Evolutionary conservation across 2,888 invertebrate species (phyloP), one percentile per base, ranked within the genome.

Genomic region (Clusia tigrina): DNA sequence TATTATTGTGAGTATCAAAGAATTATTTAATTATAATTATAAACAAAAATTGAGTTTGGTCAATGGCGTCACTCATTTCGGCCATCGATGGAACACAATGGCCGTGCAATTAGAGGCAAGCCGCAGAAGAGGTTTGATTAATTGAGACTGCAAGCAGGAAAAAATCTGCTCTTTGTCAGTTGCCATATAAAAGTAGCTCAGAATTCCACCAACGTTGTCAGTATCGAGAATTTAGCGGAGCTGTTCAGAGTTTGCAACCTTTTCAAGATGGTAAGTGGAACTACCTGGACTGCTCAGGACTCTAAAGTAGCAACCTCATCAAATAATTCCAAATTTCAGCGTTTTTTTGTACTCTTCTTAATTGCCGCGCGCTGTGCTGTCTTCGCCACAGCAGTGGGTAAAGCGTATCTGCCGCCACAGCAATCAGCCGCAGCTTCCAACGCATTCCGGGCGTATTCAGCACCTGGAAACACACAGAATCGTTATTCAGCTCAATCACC

Each of bases 351-450:
- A 5, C n/a, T 72, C 15, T 66, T 58, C 59, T 55, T 66, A n/a
- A 24, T 71, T 37, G 65, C 57, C n/a, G 17, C 65, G 65, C 52
- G 59, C 15, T 57, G 60, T 10, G 46, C 32, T 22, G 54, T 62
- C n/a, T 53, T 54, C 22, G 71, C 70, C 53, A 66, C 52, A 37
- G 67, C 73, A 17, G 54, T 78, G 61, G 67, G 72, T 57, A 72
- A 62, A 26, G 56, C 58, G 24, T 77, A 77, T 32, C 48, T 77
- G 63, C 77, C 77, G 0, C 78, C 77, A 1, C 63, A 68, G 37
- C 52, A 5, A 5, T n/a, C 20, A 17, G 37, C 10, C 17, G 54
- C 54, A 32, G 26, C 48, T 48, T 6, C 2, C n/a, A 24, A 20
- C 23, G 6, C 9, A 17, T 23, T 26, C 38, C 18, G 58, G 24